Evolutionary conservation across 1,140 invertebrate genomes (phyloP).

Genomic region (Centruroides sculpturatus): DNA sequence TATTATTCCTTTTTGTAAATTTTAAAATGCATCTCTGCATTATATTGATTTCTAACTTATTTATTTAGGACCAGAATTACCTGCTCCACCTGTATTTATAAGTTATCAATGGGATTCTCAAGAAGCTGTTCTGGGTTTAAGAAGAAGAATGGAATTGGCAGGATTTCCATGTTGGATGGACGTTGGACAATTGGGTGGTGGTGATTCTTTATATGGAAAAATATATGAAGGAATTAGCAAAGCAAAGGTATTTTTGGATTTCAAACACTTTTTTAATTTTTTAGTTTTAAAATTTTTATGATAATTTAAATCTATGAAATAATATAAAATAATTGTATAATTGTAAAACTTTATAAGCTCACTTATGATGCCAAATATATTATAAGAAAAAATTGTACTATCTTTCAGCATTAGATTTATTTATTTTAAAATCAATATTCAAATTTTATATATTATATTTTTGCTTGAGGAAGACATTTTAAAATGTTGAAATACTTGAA

Average conservation of each 20-base stretch:
- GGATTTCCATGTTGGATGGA: slow-evolving; percentile 37
- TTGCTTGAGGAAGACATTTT: no score
- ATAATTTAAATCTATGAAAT: no score
- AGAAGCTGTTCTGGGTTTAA: slow-evolving; percentile 20
- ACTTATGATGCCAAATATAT: no score
- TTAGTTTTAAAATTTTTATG: no score
- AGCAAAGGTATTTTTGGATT: slow-evolving; percentile 16
- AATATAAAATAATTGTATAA: no score
- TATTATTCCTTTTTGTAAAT: background rate
- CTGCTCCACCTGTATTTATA: slow-evolving; percentile 31
- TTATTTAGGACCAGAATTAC: slow-evolving; percentile 23
- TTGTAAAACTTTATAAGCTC: no score
- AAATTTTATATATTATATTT: no score
- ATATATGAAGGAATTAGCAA: slow-evolving; percentile 32
- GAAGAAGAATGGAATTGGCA: slow-evolving; percentile 28
- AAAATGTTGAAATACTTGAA: no score
- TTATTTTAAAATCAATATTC: no score
- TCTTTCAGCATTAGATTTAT: no score
- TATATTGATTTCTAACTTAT: background rate
- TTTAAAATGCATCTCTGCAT: background rate
- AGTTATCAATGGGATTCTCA: slow-evolving; percentile 35
- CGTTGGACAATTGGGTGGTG: slow-evolving; percentile 33
- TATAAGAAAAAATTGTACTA: no score
- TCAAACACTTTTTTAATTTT: no score
- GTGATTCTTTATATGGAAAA: slow-evolving; percentile 31